Percentiles rank a stretch among this genome's conserved stretches.
Conservation (phyloP, 2,888 invertebrate genomes). For the Strigamia transsilvanica region DNA sequence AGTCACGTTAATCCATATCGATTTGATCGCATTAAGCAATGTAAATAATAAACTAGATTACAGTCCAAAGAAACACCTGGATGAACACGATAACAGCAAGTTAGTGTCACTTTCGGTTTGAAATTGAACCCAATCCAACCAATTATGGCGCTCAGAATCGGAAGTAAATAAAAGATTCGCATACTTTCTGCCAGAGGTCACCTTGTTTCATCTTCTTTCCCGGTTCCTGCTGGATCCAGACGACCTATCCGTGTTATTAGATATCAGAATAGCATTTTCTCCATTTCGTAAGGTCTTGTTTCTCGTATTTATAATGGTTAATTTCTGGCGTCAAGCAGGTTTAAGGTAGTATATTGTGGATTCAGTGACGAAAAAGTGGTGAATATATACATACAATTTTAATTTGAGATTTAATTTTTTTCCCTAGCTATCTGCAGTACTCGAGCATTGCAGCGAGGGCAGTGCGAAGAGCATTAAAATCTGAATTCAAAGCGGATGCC, state of each 20-base stretch:
- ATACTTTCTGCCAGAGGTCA: not conserved
- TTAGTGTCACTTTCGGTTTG: slow-evolving; percentile 7
- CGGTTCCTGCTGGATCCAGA: not conserved
- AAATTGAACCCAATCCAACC: not conserved
- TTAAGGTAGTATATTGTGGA: slow-evolving; percentile 53
- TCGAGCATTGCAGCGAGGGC: slow-evolving; percentile 91
- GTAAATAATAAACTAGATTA: not conserved
- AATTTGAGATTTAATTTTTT: not conserved
- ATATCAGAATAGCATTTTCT: not conserved
- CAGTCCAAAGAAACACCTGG: not conserved
- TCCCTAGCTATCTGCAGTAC: slow-evolving; percentile 89
- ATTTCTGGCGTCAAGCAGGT: slow-evolving; percentile 56
- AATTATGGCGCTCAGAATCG: not conserved
- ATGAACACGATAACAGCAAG: not conserved
- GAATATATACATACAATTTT: not conserved
- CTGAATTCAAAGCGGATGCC: slow-evolving; percentile 77
- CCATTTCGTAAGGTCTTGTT: not conserved
- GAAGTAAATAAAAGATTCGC: not conserved
- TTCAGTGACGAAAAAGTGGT: not conserved
- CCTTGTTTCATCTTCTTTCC: not conserved
- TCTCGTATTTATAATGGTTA: slow-evolving; percentile 50
- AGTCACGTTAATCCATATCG: not conserved
- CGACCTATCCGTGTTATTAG: not conserved
- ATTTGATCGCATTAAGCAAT: not conserved
- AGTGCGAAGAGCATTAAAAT: slow-evolving; percentile 81